Evolutionary conservation across 1,140 invertebrate genomes (phyloP).

Genomic region (Dinothrombium tinctorium): DNA sequence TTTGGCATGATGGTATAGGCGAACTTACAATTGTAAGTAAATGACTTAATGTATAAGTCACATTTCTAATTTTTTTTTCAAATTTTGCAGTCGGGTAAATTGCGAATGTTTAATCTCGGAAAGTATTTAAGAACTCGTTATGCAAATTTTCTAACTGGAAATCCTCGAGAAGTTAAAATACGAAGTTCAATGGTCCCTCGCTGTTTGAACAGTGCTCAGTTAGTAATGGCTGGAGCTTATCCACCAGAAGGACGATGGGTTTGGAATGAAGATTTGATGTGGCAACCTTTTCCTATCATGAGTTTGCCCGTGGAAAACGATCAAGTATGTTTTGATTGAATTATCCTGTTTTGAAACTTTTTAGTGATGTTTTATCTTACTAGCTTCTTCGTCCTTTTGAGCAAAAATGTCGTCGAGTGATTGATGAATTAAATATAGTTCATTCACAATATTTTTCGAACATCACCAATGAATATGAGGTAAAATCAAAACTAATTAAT

Average conservation of each 20-base stretch:
- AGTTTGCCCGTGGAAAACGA: slow-evolving; percentile 7
- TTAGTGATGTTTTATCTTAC: too few relatives aligned
- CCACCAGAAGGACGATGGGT: slow-evolving; percentile 8
- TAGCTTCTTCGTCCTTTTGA: too few relatives aligned
- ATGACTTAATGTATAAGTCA: too few relatives aligned
- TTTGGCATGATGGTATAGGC: too few relatives aligned
- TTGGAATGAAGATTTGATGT: slow-evolving; percentile 9
- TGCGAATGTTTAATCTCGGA: slow-evolving; percentile 10
- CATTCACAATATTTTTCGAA: too few relatives aligned
- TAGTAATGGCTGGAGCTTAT: slow-evolving; percentile 10
- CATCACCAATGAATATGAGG: too few relatives aligned
- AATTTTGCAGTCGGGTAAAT: slow-evolving; percentile 9
- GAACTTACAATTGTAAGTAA: too few relatives aligned
- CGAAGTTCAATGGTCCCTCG: slow-evolving; percentile 6
- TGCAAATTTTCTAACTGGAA: slow-evolving; percentile 3
- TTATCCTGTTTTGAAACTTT: too few relatives aligned
- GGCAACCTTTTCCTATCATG: slow-evolving; percentile 10
- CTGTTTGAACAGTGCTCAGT: slow-evolving; percentile 4
- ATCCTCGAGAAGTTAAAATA: slow-evolving; percentile 6
- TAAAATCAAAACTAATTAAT: too few relatives aligned
- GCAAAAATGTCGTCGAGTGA: too few relatives aligned
- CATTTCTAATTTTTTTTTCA: not conserved
- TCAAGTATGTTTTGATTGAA: too few relatives aligned
- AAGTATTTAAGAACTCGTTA: slow-evolving; percentile 6
- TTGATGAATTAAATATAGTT: too few relatives aligned